A percentile compares a stretch with the other conserved stretches of the same genome.
Conservation (phyloP, 2,888 invertebrate species). For the Pheosia tremula region DNA sequence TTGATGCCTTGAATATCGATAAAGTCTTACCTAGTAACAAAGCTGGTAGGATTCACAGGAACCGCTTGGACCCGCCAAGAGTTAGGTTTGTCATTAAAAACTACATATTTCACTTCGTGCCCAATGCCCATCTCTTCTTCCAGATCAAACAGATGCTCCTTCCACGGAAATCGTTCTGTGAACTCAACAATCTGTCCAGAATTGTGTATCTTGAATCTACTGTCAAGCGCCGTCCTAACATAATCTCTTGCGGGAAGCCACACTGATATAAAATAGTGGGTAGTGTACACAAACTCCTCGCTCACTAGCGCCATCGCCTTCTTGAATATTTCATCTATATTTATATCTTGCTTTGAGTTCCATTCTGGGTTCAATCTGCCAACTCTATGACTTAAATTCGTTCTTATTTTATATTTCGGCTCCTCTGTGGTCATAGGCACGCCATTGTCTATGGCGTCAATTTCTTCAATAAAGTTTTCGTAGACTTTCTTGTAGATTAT, state of each 20-base stretch:
- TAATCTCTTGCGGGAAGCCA: constrained; percentile 95
- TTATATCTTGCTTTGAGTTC: constrained; percentile 85
- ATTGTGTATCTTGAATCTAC: constrained; percentile 87
- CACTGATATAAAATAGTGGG: constrained; percentile 85
- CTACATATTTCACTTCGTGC: constrained; percentile 87
- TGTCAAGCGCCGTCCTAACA: constrained; percentile 89
- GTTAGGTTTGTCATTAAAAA: constrained; percentile 87
- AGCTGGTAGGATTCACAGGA: constrained; percentile 88
- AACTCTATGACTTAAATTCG: constrained; percentile 91
- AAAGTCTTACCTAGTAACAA: constrained; percentile 85
- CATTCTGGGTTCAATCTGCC: constrained; percentile 92
- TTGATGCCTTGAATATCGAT: not conserved
- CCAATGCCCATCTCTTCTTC: constrained; percentile 89
- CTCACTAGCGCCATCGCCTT: constrained; percentile 92
- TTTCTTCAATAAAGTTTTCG: constrained; percentile 94
- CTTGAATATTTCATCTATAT: constrained; percentile 86
- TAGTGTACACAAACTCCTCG: constrained; percentile 89
- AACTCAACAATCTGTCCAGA: constrained; percentile 94
- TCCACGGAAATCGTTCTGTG: constrained; percentile 92
- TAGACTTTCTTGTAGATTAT: constrained; percentile 90
- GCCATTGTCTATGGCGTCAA: constrained; percentile 99
- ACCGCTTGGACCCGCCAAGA: constrained; percentile 95
- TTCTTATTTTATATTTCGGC: constrained; percentile 90
- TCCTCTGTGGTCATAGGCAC: constrained; percentile 91
- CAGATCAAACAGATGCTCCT: constrained; percentile 92